Base-by-base conservation (phyloP, 2,113 vertebrate species). In the Sphaerodactylus townsendi region DNA sequence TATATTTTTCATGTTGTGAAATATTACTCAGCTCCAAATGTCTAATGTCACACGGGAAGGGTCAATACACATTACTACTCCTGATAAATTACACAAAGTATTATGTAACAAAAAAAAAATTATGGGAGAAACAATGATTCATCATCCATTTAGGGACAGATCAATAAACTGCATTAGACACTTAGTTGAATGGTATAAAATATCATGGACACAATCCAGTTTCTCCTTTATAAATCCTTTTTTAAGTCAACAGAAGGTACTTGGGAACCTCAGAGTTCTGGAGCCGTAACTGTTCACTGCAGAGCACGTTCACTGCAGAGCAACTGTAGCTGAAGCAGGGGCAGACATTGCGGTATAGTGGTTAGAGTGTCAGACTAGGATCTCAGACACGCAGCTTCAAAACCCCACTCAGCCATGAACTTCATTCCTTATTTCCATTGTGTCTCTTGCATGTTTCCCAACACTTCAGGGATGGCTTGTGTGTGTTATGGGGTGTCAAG, bases 101-200 rank as follows among this genome's bases (percentile, higher is more conserved):
- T 72, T 81, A 37, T 59, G 48, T 72, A 62, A 81, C 50, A 59
- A 25, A 30, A 72, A 81, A 81, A 72, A 81, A 81, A 59, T n/a
- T 44, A 74, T 74, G 70, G 46, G 70, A 48, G 81, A 82, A 82
- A 74, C 53, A 74, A 82, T 74, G 56, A 82, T 82, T 82, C 70
- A 74, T 82, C 81, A 74, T 65, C 81, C 56, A 35, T 62, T 82
- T 82, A 64, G 71, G 44, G 71, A 74, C 19, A 46, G 39, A 82
- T 82, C 70, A 65, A 82, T 82, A 82, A 74, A 73, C 53, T 73
- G 23, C 62, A 59, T 73, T 82, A 74, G 56, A 82, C 30, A 62
- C 8, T 71, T 28, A n/a, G 48, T 7, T 81, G 39, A 56, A 44
- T 33, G 25, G 39, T 65, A 64, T 82, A 46, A 74, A 82, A 82